A percentile compares a stretch with the other conserved stretches of the same genome.
These are phyloP conservation scores for Ormia ochracea DNA, from an alignment of 2,888 invertebrate species.

Conservation along the genomic window DNA sequence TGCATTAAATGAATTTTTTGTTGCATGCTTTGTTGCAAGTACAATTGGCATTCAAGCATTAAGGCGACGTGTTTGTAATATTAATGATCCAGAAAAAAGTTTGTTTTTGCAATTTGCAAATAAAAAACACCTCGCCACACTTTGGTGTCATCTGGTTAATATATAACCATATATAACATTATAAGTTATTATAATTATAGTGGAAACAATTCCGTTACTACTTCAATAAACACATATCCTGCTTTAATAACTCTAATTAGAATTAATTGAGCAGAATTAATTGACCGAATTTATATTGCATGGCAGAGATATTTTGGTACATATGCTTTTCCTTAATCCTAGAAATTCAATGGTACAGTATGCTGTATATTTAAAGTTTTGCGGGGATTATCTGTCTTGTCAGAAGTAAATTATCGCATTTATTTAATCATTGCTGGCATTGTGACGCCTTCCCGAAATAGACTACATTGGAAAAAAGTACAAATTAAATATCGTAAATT, in stretches of 20 bases:
- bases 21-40: conserved; percentile 61
- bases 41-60: conserved; percentile 64
- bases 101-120: conserved; percentile 20
- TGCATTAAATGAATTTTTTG: conserved; percentile 34
- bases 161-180: too few relatives aligned
- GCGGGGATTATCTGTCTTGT: too few relatives aligned
- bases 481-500: too few relatives aligned
- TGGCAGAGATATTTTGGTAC: background rate
- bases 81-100: conserved; percentile 42
- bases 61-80: conserved; percentile 54
- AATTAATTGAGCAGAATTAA: background rate
- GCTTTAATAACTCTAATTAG: background rate
- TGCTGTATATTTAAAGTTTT: too few relatives aligned
- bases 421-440: too few relatives aligned
- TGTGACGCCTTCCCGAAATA: too few relatives aligned
- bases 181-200: conserved; percentile 10
- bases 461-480: too few relatives aligned
- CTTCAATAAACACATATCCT: background rate
- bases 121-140: background rate
- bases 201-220: background rate
- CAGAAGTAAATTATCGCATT: too few relatives aligned
- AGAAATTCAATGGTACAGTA: too few relatives aligned
- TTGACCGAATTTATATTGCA: background rate
- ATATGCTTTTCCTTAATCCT: background rate
- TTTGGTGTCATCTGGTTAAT: conserved; percentile 31